Percentiles rank a stretch among this genome's conserved stretches.
These are phyloP conservation scores for Bagarius yarrelli DNA, from an alignment of 2,113 vertebrate genomes.

Conservation along the genomic window DNA sequence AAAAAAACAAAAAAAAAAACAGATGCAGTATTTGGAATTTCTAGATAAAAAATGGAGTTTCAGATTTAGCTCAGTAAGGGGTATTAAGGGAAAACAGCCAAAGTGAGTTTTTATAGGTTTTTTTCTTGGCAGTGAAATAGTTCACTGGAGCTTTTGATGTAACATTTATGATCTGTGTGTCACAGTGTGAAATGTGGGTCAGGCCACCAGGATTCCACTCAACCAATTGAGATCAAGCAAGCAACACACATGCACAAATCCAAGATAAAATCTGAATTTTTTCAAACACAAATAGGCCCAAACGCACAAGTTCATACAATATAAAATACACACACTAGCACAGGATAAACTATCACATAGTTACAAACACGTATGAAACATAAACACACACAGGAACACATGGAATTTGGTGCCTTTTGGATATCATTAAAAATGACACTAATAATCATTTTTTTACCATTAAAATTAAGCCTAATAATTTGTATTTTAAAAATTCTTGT, in stretches of 20 bases:
- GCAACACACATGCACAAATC: constrained; percentile 6
- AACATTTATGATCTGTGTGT: constrained; percentile 61
- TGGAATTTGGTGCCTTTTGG: too few species aligned
- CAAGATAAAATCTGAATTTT: neutral
- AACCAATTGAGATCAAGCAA: constrained; percentile 49
- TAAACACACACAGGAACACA: too few species aligned
- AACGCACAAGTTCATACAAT: neutral
- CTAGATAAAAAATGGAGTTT: constrained; percentile 5
- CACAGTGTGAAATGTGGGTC: constrained; percentile 65
- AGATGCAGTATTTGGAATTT: neutral
- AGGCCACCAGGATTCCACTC: constrained; percentile 55
- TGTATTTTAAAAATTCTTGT: too few species aligned
- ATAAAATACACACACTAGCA: neutral
- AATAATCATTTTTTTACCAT: too few species aligned
- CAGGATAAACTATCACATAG: neutral
- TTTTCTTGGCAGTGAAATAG: neutral
- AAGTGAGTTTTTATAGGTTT: neutral
- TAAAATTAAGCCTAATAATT: too few species aligned
- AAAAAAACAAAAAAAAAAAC: too few species aligned
- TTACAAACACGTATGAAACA: neutral
- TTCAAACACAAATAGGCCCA: neutral
- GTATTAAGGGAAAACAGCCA: neutral
- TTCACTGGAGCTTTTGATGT: constrained; percentile 52
- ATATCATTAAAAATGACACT: too few species aligned
- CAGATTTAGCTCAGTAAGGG: constrained; percentile 18